Conservation (phyloP, 2,888 invertebrate genomes). For the Agrochola macilenta region DNA sequence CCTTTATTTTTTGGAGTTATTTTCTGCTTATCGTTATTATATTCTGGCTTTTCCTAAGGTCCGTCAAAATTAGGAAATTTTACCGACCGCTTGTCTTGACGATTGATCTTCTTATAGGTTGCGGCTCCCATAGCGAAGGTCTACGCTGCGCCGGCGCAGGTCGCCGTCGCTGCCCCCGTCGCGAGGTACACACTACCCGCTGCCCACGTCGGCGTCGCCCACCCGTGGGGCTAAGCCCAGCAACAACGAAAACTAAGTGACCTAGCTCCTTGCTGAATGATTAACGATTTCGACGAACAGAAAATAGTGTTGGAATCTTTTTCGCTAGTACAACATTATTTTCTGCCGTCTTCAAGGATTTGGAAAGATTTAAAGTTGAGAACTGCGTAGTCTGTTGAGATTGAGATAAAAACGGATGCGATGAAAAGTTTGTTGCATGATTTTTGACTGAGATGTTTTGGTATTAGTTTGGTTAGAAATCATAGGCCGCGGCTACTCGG, state of each 20-base stretch:
- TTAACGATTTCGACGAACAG: constrained; percentile 11
- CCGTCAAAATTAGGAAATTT: background rate
- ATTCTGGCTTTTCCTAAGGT: background rate
- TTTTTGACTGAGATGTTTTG: constrained; percentile 50
- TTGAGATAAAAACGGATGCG: constrained; percentile 24
- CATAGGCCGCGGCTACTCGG: constrained; percentile 69
- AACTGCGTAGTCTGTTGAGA: constrained; percentile 34
- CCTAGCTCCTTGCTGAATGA: constrained; percentile 59
- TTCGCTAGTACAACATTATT: constrained; percentile 17
- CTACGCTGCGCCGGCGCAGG: constrained; percentile 79
- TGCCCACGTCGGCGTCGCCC: constrained; percentile 73
- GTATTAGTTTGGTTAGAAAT: constrained; percentile 49
- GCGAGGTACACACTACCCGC: constrained; percentile 75
- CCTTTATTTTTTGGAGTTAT: too few species aligned
- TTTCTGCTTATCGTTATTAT: background rate
- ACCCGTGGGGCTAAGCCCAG: constrained; percentile 83
- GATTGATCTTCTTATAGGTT: constrained; percentile 53
- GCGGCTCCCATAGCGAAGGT: constrained; percentile 82
- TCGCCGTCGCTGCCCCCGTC: constrained; percentile 82
- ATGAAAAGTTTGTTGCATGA: constrained; percentile 19
- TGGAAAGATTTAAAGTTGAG: constrained; percentile 28
- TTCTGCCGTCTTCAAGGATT: constrained; percentile 20
- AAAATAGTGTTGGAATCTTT: constrained; percentile 28
- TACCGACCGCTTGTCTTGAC: background rate
- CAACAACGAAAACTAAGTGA: constrained; percentile 55